Conservation (phyloP, 1,140 invertebrate species). For the Galleria mellonella region DNA sequence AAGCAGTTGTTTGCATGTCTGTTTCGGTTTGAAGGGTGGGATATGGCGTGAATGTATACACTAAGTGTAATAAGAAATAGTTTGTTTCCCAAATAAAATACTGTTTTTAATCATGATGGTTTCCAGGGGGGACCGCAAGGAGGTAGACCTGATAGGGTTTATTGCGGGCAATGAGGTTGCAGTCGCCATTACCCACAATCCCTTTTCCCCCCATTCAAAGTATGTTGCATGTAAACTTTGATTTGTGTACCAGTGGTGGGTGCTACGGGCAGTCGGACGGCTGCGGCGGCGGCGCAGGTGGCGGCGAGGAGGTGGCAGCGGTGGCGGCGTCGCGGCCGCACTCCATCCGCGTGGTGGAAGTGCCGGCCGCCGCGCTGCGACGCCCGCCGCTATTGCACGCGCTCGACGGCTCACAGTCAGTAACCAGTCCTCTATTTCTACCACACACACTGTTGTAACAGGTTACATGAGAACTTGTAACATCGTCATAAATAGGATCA, state of each 20-base stretch:
- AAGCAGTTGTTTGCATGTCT: too few species aligned
- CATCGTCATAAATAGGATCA: too few species aligned
- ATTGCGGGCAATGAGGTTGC: too few species aligned
- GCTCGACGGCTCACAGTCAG: constrained; percentile 30
- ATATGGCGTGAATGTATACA: too few species aligned
- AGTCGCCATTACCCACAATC: too few species aligned
- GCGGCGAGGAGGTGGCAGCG: constrained; percentile 14
- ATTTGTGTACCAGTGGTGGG: constrained; percentile 21
- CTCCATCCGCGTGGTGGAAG: constrained; percentile 40
- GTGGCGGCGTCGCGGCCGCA: constrained; percentile 15
- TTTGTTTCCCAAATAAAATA: too few species aligned
- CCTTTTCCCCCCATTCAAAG: too few species aligned
- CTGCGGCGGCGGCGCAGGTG: constrained; percentile 30
- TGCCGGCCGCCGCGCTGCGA: constrained; percentile 26
- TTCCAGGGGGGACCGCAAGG: too few species aligned
- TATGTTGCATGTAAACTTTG: background rate
- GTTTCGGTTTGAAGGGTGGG: too few species aligned
- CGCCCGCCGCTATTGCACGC: constrained; percentile 4
- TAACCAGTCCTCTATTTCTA: constrained; percentile 4
- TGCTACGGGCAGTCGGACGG: constrained; percentile 21
- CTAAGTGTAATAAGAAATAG: too few species aligned
- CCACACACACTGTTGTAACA: constrained; percentile 3
- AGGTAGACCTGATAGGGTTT: too few species aligned
- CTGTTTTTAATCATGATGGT: too few species aligned
- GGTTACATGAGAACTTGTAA: constrained; percentile 8